Base-by-base conservation (phyloP, 2,797 vertebrate genomes). In the Danio jaintianensis region DNA sequence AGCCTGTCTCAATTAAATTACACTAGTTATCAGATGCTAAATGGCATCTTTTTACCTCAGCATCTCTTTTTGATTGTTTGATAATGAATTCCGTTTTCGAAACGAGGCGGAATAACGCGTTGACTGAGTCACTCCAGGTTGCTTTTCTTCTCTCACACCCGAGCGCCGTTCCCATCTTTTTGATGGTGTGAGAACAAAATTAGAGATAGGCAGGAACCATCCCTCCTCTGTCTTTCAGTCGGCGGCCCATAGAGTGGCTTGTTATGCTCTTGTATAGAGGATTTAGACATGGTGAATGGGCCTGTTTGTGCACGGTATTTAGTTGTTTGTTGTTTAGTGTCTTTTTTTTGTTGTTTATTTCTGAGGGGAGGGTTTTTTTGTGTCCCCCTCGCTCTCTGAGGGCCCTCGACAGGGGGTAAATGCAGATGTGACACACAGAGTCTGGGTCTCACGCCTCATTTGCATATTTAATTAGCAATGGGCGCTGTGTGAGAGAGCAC, bases 401-500 rank as follows among this genome's bases (percentile, higher is more conserved):
- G 94, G 93, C 94, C 92, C 92, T 93, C 91, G 85, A 92, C 93
- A 92, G 93, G 91, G 93, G 93, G 95, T 93, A 95, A 88, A 94
- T 94, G 95, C 96, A 97, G 96, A 95, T 96, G 94, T 93, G 95
- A 95, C 94, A 95, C 94, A 92, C 92, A 92, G 94, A 94, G 95
- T 94, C 93, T 93, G 94, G 94, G 94, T 96, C 93, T 93, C 96
- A 97, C 95, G 94, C 94, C 96, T 97, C 95, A 96, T 96, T 97
- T 96, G 95, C 96, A 98, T 98, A 97, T 98, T 98, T 97, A 98
- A 98, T 97, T 96, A 98, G 95, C 94, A 92, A 94, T 93, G 94
- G 95, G 94, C 92, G 90, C 91, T 93, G 93, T 92, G 88, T 93
- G 88, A 93, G 94, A 87, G 95, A 94, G 93, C 93, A 91, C 91